A percentile compares a stretch with the other conserved stretches of the same genome.
These are phyloP conservation scores for Brachionus plicatilis DNA, from an alignment of 1,140 invertebrate genomes.

Conservation along the genomic window DNA sequence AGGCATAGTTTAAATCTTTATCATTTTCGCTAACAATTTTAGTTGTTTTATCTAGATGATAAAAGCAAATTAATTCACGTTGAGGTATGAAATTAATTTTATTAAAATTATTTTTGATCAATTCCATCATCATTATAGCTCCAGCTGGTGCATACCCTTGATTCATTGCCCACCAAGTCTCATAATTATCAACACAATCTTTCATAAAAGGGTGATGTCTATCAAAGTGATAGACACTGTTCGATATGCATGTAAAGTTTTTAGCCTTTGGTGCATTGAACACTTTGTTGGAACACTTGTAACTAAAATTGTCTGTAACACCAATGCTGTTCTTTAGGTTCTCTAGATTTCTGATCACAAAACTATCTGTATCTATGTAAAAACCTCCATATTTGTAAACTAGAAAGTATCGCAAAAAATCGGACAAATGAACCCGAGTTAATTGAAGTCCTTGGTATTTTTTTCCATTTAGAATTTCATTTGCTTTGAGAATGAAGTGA, in stretches of 20 bases:
- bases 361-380: background rate
- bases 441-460: background rate
- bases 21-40: background rate
- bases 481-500: background rate
- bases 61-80: background rate
- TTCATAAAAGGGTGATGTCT: background rate
- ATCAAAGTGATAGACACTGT: background rate
- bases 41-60: background rate
- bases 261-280: background rate
- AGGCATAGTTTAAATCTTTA: background rate
- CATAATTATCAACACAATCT: background rate
- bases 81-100: background rate
- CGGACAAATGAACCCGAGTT: background rate
- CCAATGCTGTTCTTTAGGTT: background rate
- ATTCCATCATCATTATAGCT: background rate
- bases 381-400: background rate
- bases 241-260: background rate
- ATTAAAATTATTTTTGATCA: background rate
- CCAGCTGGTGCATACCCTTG: background rate
- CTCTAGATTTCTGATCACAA: background rate
- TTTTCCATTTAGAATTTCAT: background rate
- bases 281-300: background rate
- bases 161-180: background rate
- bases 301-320: background rate
- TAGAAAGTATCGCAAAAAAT: background rate